Evolutionary conservation across 2,113 vertebrate species (phyloP), one percentile per base, ranked within the genome.

Genomic region (Equus quagga): DNA sequence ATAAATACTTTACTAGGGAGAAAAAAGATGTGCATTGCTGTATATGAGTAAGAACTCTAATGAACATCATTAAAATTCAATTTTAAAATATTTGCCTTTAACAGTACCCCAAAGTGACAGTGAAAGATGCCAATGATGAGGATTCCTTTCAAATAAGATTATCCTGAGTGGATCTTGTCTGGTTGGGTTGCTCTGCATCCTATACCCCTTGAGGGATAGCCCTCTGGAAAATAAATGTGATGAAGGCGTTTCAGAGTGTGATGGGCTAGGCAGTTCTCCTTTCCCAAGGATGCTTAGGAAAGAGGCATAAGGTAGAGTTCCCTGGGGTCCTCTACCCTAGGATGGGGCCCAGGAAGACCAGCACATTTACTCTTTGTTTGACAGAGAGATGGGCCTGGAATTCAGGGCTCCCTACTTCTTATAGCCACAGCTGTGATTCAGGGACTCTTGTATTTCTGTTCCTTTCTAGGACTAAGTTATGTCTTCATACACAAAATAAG

Each of bases 291-390:
- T 8, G 4, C 5, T 19, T 6, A 41, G 26, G 17, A 46, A 84
- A 96, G 0, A 2, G 3, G 1, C n/a, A 6, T n/a, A 49, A 54
- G 8, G 8, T 21, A 12, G 3, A 21, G 21, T 19, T 69, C 13
- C 6, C 23, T 69, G n/a, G 1, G 2, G 0, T 15, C 14, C 33
- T 7, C 4, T 3, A 41, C 6, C 17, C 0, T 6, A 28, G 9
- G 15, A 2, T 6, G 24, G 18, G 19, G 17, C 10, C 49, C 83
- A 18, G 3, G 13, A 83, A 56, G 46, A 56, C 2, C 24, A 54
- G 12, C 11, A 1, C 6, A 54, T 5, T 19, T 92, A 49, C 73
- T 60, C 19, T 75, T 80, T 75, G 19, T 36, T 44, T 65, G 44
- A 83, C 11, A 28, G 18, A 24, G 6, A 11, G 28, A 31, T 8